Conservation (phyloP, 2,888 invertebrate species). For the Amblyjoppa proteus region DNA sequence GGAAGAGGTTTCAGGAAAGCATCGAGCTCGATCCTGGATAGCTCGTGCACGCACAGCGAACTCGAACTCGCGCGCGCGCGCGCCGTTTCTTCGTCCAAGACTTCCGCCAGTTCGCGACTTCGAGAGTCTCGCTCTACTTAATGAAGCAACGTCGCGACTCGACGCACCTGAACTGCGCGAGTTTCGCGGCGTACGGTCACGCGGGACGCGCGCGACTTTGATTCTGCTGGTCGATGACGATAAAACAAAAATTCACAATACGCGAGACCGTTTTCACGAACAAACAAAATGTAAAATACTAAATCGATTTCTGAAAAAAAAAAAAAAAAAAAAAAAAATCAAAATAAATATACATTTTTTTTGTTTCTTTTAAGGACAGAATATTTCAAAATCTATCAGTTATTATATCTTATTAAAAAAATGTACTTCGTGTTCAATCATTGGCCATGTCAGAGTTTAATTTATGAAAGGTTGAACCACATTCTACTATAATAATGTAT, state of each 20-base stretch:
- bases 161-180: conserved; percentile 58
- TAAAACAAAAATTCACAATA: not conserved
- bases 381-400: no score
- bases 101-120: conserved; percentile 58
- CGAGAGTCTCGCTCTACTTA: conserved; percentile 66
- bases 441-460: no score
- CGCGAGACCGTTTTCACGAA: not conserved
- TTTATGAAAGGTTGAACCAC: no score
- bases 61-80: not conserved
- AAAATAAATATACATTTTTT: no score
- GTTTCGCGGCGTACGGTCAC: conserved; percentile 49
- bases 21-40: conserved; percentile 17
- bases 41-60: not conserved
- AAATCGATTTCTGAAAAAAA: no score
- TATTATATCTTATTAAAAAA: no score
- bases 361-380: no score
- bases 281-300: not conserved
- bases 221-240: not conserved
- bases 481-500: no score
- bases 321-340: no score
- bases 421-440: no score
- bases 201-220: conserved; percentile 27
- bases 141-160: conserved; percentile 52
- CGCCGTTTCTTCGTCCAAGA: conserved; percentile 31
- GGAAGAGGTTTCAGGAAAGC: conserved; percentile 42